Evolutionary conservation across 2,888 invertebrate species (phyloP), one percentile per base, ranked within the genome.

Genomic region (Caenorhabditis auriculariae): DNA sequence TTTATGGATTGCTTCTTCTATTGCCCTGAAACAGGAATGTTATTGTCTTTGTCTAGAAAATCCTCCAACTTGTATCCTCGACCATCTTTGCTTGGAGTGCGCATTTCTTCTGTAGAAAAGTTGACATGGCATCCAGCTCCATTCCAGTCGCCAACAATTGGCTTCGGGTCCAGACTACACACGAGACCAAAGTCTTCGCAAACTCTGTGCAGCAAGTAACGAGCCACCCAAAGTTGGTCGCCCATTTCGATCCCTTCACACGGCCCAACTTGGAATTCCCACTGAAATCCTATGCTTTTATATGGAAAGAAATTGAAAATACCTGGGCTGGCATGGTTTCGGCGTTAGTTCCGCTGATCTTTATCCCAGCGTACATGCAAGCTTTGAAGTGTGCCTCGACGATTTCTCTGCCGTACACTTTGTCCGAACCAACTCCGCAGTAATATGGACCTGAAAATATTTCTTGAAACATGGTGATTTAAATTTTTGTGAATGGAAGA

Each of bases 401-500:
- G 55, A 96, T 88, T 82, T 95, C 94, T 47, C 95, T 87, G 12
- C 93, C 95, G 82, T 90, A 93, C 4, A 93, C 92, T 84, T 90
- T 91, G 83, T 92, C 89, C 52, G 93, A 91, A 7, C 95, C 95
- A 6, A 95, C 94, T 43, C 94, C 95, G 82, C 95, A 95, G 83
- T 95, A 96, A 85, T 95, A 95, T 1, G 95, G 95, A 2, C 94
- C 94, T 64, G 41, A 51, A 71, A 24, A n/a, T 32, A 12, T 12
- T 32, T 32, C n/a, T 32, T 12, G n/a, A n/a, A n/a, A n/a, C n/a
- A n/a, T n/a, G n/a, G n/a, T n/a, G n/a, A n/a, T n/a, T n/a, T n/a
- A n/a, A n/a, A n/a, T n/a, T n/a, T n/a, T n/a, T n/a, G n/a, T n/a
- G n/a, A n/a, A n/a, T n/a, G n/a, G n/a, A n/a, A n/a, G n/a, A n/a